phyloP scores from a whole-genome alignment of 1,140 invertebrate genomes.

The Diploscapter pachys region DNA sequence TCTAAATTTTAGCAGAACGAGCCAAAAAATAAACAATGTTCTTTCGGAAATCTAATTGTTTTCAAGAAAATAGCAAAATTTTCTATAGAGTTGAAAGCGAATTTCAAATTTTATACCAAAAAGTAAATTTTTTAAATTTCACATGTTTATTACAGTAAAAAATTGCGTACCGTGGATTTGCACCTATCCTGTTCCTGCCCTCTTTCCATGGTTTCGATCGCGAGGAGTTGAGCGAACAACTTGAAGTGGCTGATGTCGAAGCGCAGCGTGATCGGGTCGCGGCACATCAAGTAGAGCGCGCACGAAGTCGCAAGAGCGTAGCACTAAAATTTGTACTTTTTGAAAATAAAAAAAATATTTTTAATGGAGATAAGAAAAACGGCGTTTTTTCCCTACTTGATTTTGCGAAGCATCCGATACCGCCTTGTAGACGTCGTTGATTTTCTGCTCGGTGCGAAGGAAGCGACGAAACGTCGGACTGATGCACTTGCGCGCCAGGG shows the following conservation, averaged over 20 bases:
- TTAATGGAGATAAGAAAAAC: background rate
- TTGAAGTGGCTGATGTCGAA: slow-evolving; percentile 12
- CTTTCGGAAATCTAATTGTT: too few species aligned
- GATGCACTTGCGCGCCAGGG: slow-evolving; percentile 43
- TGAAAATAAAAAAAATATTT: background rate
- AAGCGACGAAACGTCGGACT: slow-evolving; percentile 42
- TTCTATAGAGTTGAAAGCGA: too few species aligned
- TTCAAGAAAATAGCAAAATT: background rate
- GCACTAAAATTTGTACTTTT: slow-evolving; percentile 12
- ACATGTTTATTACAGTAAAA: too few species aligned
- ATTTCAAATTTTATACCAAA: too few species aligned
- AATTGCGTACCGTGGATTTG: too few species aligned
- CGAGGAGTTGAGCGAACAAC: slow-evolving; percentile 24
- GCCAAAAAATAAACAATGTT: background rate
- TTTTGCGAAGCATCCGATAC: slow-evolving; percentile 32
- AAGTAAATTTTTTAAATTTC: too few species aligned
- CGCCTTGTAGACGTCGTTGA: slow-evolving; percentile 31
- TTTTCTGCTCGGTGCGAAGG: slow-evolving; percentile 27
- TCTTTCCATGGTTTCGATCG: slow-evolving; percentile 14
- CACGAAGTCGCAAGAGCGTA: slow-evolving; percentile 13
- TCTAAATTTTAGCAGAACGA: background rate
- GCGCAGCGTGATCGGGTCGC: slow-evolving; percentile 20
- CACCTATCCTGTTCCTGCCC: slow-evolving; percentile 15
- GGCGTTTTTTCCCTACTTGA: slow-evolving; percentile 5
- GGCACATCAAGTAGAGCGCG: slow-evolving; percentile 19